These are phyloP conservation scores for Manis javanica DNA, from an alignment of 2,797 vertebrate species.

Conservation along the genomic window DNA sequence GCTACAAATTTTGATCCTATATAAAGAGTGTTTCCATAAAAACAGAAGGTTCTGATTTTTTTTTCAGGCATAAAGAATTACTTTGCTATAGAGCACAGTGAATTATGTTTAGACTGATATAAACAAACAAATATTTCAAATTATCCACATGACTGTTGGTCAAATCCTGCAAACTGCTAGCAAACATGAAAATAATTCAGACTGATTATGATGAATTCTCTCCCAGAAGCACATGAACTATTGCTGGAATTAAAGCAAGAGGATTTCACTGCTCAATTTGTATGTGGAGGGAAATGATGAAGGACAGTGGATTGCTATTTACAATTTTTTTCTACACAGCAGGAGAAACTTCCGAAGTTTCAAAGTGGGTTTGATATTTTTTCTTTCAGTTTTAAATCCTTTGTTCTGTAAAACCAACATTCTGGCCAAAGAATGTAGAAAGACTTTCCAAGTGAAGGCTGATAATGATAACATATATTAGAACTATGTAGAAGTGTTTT, in stretches of 20 bases:
- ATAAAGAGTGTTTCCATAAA: slow-evolving; percentile 61
- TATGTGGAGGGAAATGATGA: not conserved
- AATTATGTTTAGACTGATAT: slow-evolving; percentile 19
- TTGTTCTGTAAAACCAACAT: slow-evolving; percentile 54
- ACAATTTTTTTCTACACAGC: not conserved
- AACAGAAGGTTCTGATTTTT: slow-evolving; percentile 49
- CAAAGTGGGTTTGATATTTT: slow-evolving; percentile 9
- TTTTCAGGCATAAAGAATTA: slow-evolving; percentile 57
- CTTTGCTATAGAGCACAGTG: slow-evolving; percentile 39
- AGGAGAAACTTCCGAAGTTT: not conserved
- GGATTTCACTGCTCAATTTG: not conserved
- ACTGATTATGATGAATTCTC: not conserved
- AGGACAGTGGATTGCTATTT: not conserved
- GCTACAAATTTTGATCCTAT: slow-evolving; percentile 48
- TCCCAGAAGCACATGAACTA: slow-evolving; percentile 34
- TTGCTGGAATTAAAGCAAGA: slow-evolving; percentile 39
- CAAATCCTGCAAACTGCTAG: not conserved
- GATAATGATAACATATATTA: not conserved
- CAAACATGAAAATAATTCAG: slow-evolving; percentile 20
- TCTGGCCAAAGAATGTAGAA: not conserved
- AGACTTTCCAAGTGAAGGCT: not conserved
- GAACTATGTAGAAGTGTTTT: not conserved
- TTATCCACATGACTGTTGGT: slow-evolving; percentile 1
- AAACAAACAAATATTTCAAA: slow-evolving; percentile 64
- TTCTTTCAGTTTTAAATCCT: slow-evolving; percentile 36